phyloP scores from a whole-genome alignment of 2,113 vertebrate genomes.

The Rissa tridactyla region DNA sequence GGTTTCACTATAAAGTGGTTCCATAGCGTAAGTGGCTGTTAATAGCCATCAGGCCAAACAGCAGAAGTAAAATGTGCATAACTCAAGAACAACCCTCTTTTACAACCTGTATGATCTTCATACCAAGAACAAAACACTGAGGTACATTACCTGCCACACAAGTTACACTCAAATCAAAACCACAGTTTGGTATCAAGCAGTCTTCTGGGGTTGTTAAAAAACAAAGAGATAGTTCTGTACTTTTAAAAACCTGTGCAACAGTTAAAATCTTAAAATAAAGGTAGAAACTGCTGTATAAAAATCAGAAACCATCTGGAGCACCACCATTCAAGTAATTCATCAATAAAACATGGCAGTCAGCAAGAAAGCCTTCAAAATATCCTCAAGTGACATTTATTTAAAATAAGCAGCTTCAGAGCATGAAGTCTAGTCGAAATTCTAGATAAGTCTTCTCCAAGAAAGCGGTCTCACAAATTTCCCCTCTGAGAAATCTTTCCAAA shows the following conservation, averaged over 20 bases:
- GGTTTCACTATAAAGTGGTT: constrained; percentile 61
- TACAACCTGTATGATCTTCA: not conserved
- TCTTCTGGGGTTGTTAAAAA: not conserved
- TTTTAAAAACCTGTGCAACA: not conserved
- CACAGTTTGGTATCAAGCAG: not conserved
- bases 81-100: not conserved
- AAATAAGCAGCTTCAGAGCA: not conserved
- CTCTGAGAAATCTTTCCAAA: not conserved
- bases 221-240: not conserved
- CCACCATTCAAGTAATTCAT: not conserved
- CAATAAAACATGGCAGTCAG: not conserved
- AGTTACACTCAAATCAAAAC: not conserved
- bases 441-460: not conserved
- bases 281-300: not conserved
- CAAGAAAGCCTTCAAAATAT: not conserved
- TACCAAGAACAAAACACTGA: not conserved
- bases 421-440: not conserved
- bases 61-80: constrained; percentile 50
- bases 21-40: constrained; percentile 2
- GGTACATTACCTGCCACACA: not conserved
- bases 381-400: not conserved
- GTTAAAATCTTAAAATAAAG: not conserved
- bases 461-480: not conserved
- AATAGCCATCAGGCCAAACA: constrained; percentile 41
- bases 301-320: not conserved